These are phyloP conservation scores for Lissocephala sabroskyi DNA, from an alignment of 2,888 invertebrate genomes.

Conservation along the genomic window DNA sequence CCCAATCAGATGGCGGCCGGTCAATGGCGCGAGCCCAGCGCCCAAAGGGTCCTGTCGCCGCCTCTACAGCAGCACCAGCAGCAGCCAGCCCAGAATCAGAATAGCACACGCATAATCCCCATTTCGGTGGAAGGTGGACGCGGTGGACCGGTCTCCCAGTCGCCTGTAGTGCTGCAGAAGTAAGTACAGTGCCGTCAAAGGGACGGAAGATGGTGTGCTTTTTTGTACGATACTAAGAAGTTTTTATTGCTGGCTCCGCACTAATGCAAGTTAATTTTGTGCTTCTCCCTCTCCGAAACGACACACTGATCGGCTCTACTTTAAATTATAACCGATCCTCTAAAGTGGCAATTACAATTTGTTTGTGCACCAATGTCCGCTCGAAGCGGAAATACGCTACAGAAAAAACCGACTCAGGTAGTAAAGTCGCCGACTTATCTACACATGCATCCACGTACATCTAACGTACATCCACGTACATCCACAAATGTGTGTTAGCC, in stretches of 20 bases:
- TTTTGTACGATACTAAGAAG: too few relatives aligned
- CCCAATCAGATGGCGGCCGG: too few relatives aligned
- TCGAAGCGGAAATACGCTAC: slow-evolving; percentile 72
- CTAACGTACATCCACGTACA: too few relatives aligned
- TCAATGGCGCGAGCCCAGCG: slow-evolving; percentile 37
- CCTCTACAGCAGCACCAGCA: slow-evolving; percentile 46
- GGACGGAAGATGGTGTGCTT: slow-evolving; percentile 26
- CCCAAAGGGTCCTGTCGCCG: slow-evolving; percentile 73
- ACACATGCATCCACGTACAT: slow-evolving; percentile 13
- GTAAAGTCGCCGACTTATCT: slow-evolving; percentile 25
- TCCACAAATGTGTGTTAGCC: slow-evolving; percentile 14
- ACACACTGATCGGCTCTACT: not conserved
- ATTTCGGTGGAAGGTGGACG: slow-evolving; percentile 75
- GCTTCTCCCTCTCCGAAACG: slow-evolving; percentile 36
- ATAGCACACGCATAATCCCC: slow-evolving; percentile 75
- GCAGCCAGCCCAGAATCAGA: slow-evolving; percentile 34
- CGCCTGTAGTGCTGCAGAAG: slow-evolving; percentile 72
- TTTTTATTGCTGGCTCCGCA: slow-evolving; percentile 23
- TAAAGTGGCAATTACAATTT: slow-evolving; percentile 70
- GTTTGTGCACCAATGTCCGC: slow-evolving; percentile 71
- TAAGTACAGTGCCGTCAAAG: slow-evolving; percentile 56
- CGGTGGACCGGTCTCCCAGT: slow-evolving; percentile 69
- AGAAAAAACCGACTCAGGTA: slow-evolving; percentile 72
- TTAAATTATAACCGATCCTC: slow-evolving; percentile 32
- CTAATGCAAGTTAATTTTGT: slow-evolving; percentile 50